Evolutionary conservation across 2,113 vertebrate genomes (phyloP).

Genomic region (Lipotes vexillifer): DNA sequence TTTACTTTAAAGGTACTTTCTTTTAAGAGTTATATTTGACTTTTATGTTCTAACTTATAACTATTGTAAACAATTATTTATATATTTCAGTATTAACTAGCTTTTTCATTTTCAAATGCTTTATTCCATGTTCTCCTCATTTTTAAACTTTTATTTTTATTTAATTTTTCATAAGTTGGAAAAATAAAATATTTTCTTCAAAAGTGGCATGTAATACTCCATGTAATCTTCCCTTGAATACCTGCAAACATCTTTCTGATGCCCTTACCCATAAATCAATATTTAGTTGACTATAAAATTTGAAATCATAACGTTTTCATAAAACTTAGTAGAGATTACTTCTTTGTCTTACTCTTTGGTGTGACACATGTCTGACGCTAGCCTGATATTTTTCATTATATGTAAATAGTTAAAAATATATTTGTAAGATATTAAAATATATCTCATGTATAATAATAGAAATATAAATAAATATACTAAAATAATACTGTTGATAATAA

Average conservation of each 20-base stretch:
- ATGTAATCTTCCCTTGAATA: neutral
- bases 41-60: neutral
- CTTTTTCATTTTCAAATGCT: neutral
- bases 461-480: neutral
- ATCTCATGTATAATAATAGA: neutral
- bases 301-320: neutral
- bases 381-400: neutral
- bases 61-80: neutral
- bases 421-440: neutral
- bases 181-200: constrained; percentile 27
- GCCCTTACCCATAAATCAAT: neutral
- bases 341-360: neutral
- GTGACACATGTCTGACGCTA: neutral
- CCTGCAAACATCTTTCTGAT: neutral
- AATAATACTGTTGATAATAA: neutral
- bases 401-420: neutral
- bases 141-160: neutral
- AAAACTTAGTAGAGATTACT: neutral
- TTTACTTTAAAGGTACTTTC: neutral
- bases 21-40: neutral
- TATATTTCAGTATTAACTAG: neutral
- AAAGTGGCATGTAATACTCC: neutral
- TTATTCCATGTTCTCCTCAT: neutral
- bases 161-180: constrained; percentile 18
- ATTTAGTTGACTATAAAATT: neutral